Evolutionary conservation across 2,797 vertebrate genomes (phyloP).

Genomic region (Dallia pectoralis): DNA sequence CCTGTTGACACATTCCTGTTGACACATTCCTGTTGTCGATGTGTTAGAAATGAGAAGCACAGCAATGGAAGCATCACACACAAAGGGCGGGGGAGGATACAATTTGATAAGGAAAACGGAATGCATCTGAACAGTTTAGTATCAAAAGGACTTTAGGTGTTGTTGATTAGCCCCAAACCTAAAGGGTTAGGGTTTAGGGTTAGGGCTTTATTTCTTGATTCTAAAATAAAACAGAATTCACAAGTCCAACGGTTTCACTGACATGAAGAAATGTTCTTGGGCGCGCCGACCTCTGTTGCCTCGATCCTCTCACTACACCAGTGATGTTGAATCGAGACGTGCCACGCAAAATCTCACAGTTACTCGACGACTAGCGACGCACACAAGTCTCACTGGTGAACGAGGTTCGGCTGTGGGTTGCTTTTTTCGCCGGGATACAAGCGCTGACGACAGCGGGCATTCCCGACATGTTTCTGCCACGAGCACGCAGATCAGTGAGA

Average conservation of each 20-base stretch:
- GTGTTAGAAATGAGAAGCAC: conserved; percentile 64
- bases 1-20: too few species aligned
- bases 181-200: too few species aligned
- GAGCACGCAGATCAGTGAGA: conserved; percentile 38
- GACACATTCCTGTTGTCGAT: conserved; percentile 59
- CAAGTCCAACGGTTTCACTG: background rate
- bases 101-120: conserved; percentile 42
- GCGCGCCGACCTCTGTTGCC: background rate
- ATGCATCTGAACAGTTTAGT: background rate
- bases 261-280: conserved; percentile 17
- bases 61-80: conserved; percentile 64
- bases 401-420: conserved; percentile 37
- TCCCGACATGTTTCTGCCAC: conserved; percentile 48
- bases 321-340: background rate
- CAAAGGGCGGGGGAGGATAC: conserved; percentile 35
- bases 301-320: background rate
- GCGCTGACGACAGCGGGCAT: conserved; percentile 44
- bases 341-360: background rate
- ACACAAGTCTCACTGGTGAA: conserved; percentile 15
- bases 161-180: background rate
- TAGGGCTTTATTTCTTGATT: background rate
- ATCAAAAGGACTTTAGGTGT: background rate
- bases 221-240: background rate
- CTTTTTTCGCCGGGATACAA: conserved; percentile 27
- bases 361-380: background rate